phyloP scores from a whole-genome alignment of 2,888 invertebrate genomes.

The Ormyrus thymus region DNA sequence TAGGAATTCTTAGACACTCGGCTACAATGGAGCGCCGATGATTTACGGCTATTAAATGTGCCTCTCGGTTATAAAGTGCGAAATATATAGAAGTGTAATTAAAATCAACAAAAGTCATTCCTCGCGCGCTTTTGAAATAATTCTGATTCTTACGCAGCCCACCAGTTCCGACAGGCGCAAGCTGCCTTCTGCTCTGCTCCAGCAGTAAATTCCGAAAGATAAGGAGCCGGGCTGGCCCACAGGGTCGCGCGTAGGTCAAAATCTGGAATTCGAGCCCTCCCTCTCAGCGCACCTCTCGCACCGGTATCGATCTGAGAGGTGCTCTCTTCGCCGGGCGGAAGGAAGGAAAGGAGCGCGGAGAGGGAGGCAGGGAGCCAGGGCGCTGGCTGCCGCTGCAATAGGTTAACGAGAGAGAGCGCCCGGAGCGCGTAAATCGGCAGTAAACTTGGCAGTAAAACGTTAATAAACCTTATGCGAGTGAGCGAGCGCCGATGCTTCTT shows the following conservation, averaged over 20 bases:
- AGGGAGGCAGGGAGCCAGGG: background rate
- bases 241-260: no score
- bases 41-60: no score
- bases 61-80: no score
- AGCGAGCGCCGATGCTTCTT: conserved; percentile 12
- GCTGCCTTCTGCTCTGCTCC: no score
- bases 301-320: conserved; percentile 15
- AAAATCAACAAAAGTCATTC: no score
- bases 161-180: no score
- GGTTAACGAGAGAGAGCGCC: conserved; percentile 50
- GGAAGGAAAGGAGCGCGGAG: conserved; percentile 12
- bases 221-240: no score
- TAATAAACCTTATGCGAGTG: conserved; percentile 62
- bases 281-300: background rate
- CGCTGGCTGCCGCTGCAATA: conserved; percentile 39
- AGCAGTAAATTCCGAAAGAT: no score
- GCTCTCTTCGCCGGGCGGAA: conserved; percentile 3
- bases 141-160: no score
- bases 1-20: background rate
- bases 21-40: background rate
- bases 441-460: conserved; percentile 67
- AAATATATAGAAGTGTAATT: no score
- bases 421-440: conserved; percentile 63
- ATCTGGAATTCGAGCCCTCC: background rate
- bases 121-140: no score